Evolutionary conservation across 1,140 invertebrate genomes (phyloP).

Genomic region (Pomacea maculata): DNA sequence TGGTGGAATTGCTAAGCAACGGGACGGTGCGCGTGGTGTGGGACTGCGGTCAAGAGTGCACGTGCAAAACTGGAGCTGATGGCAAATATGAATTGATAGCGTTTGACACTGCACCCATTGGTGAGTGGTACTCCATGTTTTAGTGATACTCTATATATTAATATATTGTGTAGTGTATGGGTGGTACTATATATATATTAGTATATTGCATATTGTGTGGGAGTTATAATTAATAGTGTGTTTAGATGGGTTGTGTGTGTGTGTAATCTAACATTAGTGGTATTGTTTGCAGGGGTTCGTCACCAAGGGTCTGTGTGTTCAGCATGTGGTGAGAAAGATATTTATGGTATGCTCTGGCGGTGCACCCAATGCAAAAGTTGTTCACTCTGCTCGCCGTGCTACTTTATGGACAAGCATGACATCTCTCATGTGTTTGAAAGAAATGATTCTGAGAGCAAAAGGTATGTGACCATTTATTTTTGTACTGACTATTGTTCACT

Average conservation of each 20-base stretch:
- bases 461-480: conserved; percentile 22
- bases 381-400: conserved; percentile 42
- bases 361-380: conserved; percentile 39
- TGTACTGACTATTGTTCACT: neutral
- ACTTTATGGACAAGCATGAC: conserved; percentile 45
- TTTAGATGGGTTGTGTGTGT: no score
- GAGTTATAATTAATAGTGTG: no score
- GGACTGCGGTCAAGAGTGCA: conserved; percentile 39
- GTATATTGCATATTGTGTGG: no score
- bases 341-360: conserved; percentile 44
- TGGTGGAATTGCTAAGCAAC: conserved; percentile 38
- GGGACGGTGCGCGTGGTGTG: conserved; percentile 39
- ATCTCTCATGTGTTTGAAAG: conserved; percentile 41
- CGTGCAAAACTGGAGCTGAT: conserved; percentile 43
- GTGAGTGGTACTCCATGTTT: conserved; percentile 21
- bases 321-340: conserved; percentile 31
- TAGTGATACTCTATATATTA: neutral
- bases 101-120: conserved; percentile 39
- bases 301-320: conserved; percentile 37
- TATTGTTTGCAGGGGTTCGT: conserved; percentile 36
- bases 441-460: conserved; percentile 21
- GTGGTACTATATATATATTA: no score
- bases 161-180: no score
- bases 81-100: conserved; percentile 44
- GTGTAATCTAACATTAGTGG: no score